Evolutionary conservation across 2,113 vertebrate genomes (phyloP).

Genomic region (Anhinga anhinga): DNA sequence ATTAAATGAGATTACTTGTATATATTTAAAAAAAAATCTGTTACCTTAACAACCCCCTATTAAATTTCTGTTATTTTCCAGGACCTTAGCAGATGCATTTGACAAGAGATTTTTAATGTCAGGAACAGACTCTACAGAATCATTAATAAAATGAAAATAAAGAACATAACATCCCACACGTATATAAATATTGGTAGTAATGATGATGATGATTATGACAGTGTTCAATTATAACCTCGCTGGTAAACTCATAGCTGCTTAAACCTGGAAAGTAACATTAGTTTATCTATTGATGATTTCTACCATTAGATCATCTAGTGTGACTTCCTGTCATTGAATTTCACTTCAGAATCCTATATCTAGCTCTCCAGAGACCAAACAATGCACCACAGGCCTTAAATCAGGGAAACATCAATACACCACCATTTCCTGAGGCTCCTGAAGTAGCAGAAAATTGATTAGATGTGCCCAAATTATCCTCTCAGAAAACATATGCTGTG

Average conservation of each 20-base stretch:
- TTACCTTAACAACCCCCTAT: background rate
- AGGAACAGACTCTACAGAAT: background rate
- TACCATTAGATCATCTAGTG: background rate
- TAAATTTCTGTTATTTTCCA: background rate
- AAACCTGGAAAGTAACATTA: background rate
- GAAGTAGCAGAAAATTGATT: background rate
- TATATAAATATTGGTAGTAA: background rate
- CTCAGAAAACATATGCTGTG: background rate
- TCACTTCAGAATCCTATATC: background rate
- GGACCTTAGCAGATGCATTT: background rate
- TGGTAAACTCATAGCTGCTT: background rate
- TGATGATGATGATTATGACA: background rate
- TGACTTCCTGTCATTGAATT: background rate
- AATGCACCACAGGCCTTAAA: background rate
- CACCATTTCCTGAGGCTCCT: background rate
- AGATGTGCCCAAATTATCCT: background rate
- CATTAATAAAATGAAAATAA: background rate
- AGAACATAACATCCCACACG: background rate
- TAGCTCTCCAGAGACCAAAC: background rate
- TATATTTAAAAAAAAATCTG: no score
- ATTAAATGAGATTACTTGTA: background rate
- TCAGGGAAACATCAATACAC: background rate
- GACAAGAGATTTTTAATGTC: background rate
- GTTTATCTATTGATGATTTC: background rate
- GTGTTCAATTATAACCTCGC: background rate